Evolutionary conservation across 2,888 invertebrate species (phyloP).

Genomic region (Megastigmus dorsalis): DNA sequence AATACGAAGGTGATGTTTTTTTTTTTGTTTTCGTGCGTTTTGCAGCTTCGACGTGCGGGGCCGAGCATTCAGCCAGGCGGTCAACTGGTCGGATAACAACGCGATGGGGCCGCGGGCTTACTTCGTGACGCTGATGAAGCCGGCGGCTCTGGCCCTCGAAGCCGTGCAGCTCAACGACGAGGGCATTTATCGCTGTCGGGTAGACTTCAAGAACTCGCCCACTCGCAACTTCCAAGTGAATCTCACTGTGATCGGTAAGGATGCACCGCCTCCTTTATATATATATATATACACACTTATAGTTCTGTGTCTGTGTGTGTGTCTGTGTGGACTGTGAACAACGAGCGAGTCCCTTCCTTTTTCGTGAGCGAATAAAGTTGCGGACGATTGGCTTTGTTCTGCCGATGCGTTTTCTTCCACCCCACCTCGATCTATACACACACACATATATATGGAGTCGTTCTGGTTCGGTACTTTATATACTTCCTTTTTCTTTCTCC

Average conservation of each 20-base stretch:
- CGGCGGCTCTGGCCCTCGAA: slow-evolving; percentile 75
- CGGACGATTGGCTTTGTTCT: slow-evolving; percentile 21
- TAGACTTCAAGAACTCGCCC: slow-evolving; percentile 77
- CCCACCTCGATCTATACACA: no score
- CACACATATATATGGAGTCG: no score
- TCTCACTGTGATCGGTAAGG: slow-evolving; percentile 77
- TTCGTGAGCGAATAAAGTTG: background rate
- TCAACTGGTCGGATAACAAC: slow-evolving; percentile 76
- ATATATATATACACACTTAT: background rate
- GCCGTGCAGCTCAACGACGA: slow-evolving; percentile 73
- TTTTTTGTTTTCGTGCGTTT: no score
- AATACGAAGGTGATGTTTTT: no score
- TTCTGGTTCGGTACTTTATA: background rate
- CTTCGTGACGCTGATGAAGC: slow-evolving; percentile 76
- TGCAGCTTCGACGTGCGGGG: slow-evolving; percentile 77
- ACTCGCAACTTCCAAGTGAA: slow-evolving; percentile 77
- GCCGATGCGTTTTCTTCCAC: background rate
- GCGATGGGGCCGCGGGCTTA: slow-evolving; percentile 76
- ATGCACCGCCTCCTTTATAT: background rate
- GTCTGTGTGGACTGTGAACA: no score
- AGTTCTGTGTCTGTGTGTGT: background rate
- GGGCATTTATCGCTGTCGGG: slow-evolving; percentile 76
- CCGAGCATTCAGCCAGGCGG: slow-evolving; percentile 74
- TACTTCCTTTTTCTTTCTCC: background rate
- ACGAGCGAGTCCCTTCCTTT: no score